Conservation (phyloP, 1,140 invertebrate genomes). For the Sipha flava region DNA sequence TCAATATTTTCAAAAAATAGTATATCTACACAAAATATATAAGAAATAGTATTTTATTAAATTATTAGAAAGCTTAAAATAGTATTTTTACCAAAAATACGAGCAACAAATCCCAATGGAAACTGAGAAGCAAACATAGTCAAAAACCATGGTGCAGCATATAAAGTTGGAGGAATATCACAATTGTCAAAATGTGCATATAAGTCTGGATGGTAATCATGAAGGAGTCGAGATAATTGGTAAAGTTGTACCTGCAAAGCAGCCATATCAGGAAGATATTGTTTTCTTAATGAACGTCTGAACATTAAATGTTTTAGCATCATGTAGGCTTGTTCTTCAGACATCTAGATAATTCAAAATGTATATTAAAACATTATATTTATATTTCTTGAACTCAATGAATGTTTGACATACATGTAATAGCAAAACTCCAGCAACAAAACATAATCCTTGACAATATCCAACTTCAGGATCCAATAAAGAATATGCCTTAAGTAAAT, state of each 20-base stretch:
- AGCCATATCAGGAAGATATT: slow-evolving; percentile 89
- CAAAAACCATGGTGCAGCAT: slow-evolving; percentile 91
- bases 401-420: slow-evolving; percentile 67
- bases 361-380: background rate
- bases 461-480: slow-evolving; percentile 87
- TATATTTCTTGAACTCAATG: background rate
- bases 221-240: slow-evolving; percentile 83
- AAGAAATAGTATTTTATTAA: background rate
- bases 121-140: slow-evolving; percentile 95
- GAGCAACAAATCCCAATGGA: slow-evolving; percentile 85
- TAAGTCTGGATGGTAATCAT: slow-evolving; percentile 75
- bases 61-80: slow-evolving; percentile 17
- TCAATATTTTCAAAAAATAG: slow-evolving; percentile 79
- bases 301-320: slow-evolving; percentile 87
- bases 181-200: slow-evolving; percentile 81
- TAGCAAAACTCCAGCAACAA: slow-evolving; percentile 84
- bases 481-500: slow-evolving; percentile 91
- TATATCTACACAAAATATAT: slow-evolving; percentile 57
- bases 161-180: slow-evolving; percentile 85
- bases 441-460: slow-evolving; percentile 92
- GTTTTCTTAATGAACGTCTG: slow-evolving; percentile 68
- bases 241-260: slow-evolving; percentile 87
- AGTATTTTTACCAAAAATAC: slow-evolving; percentile 68
- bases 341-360: slow-evolving; percentile 57
- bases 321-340: slow-evolving; percentile 80